Evolutionary conservation across 2,797 vertebrate species (phyloP), one percentile per base, ranked within the genome.

Genomic region (Sebastes variabilis): DNA sequence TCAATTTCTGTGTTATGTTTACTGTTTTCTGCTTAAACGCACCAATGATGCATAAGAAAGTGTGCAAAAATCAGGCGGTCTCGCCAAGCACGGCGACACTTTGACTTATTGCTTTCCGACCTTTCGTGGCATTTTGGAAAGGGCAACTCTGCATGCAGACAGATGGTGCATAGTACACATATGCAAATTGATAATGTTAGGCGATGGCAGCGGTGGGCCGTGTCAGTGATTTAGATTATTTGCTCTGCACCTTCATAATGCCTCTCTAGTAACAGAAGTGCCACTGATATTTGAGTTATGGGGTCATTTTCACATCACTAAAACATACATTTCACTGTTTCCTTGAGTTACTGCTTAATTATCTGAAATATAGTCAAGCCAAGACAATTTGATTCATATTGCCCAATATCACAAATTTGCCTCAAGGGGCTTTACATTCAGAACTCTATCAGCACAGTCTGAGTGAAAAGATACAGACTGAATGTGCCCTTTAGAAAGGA

Each of bases 101-200:
- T 73, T 90, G 89, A 91, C 85, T 86, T 82, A 83, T 89, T 86
- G 78, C 83, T 88, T 67, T 68, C 72, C 89, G 89, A 93, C 91
- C 91, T 93, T 93, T 89, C 10, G 27, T 85, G 92, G 87, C 90
- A 93, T 93, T 93, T 62, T 93, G 55, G 67, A 92, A 92, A 93
- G 89, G 91, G 75, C 87, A 89, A 24, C 82, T 32, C 16, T 60
- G 88, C 86, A 84, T 60, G 88, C 86, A 84, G 88, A 88, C 89
- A 89, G 89, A 89, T 88, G 89, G 75, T 25, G 82, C 80, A 77
- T 20, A 52, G 49, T 52, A 76, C 75, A 69, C 83, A 60, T 75
- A 92, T 91, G 92, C 85, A 91, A 85, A 91, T 92, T 65, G 73
- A 72, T 84, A 68, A 87, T 75, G 85, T 83, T 74, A 70, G 80